Base-by-base conservation (phyloP, 1,140 invertebrate species). In the Atta cephalotes region DNA sequence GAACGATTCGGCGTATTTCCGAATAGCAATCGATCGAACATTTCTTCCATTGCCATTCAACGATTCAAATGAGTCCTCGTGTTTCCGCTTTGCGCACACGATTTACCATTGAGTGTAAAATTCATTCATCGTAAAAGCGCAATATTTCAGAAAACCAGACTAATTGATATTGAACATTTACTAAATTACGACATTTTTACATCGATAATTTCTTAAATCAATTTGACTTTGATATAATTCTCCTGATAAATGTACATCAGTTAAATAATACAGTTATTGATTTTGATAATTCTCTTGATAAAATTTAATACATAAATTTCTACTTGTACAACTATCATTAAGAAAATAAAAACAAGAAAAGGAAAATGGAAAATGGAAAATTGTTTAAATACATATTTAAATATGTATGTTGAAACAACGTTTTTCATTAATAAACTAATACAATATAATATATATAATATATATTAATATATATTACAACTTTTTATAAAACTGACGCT, bases 21-120 rank as follows among this genome's bases (percentile, higher is more conserved):
- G 28, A 79, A 16, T 28, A 79, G 35, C 58, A 65, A 89, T 89
- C 72, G 88, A 90, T 90, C 66, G 85, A 82, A 87, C 88, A 62
- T 72, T 89, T 89, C 86, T 87, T 70, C 63, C 35, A 62, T 82
- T 18, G 53, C 35, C 39, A 35, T 63, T 63, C 80, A 56, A 62
- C 70, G 63, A 84, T 62, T 56, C 70, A 63, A 76, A 84, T 74
- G 39, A 39, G 80, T 35, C 39, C 56, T 51, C 80, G 39, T 62
- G 80, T 84, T 74, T 76, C 45, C 80, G 74, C 45, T 84, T 76
- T 76, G 39, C 80, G 80, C 70, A 28, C 80, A 76, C 70, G 45
- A 84, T 76, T 84, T 84, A 25, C 56, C 39, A 76, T 76, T 51
- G 56, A 16, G 6, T 25, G 25, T 18, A 2, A 62, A 18, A 62